A percentile compares a stretch with the other conserved stretches of the same genome.
phyloP scores from a whole-genome alignment of 2,888 invertebrate species.

The Hartigia nigra region DNA sequence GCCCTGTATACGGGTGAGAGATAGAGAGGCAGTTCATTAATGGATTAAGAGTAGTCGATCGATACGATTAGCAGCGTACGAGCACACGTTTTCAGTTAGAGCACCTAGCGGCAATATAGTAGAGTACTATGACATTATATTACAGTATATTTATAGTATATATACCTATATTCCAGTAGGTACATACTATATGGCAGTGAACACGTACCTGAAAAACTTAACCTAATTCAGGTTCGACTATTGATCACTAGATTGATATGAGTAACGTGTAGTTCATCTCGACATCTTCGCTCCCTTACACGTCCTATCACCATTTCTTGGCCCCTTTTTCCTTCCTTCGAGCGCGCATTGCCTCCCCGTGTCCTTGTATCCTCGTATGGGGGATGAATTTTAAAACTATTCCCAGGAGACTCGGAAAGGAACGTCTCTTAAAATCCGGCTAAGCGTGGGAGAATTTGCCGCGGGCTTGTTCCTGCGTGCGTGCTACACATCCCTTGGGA shows the following conservation, averaged over 20 bases:
- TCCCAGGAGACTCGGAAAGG: conserved; percentile 48
- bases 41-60: conserved; percentile 56
- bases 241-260: conserved; percentile 57
- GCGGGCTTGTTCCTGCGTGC: conserved; percentile 52
- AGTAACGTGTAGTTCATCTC: conserved; percentile 49
- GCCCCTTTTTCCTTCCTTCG: neutral
- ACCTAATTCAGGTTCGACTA: conserved; percentile 17
- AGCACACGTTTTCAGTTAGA: neutral
- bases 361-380: conserved; percentile 52
- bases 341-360: neutral
- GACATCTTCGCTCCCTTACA: conserved; percentile 16
- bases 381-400: conserved; percentile 65
- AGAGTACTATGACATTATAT: neutral
- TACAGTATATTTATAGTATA: neutral
- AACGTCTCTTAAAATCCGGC: conserved; percentile 60
- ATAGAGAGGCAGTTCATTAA: conserved; percentile 53
- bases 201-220: neutral
- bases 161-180: neutral
- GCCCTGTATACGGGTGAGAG: neutral
- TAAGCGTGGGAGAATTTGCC: conserved; percentile 43
- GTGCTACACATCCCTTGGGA: conserved; percentile 57
- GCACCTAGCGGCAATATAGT: neutral
- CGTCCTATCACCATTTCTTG: neutral
- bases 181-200: neutral
- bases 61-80: conserved; percentile 46